phyloP scores from a whole-genome alignment of 2,888 invertebrate species.

The Heteromyza rotundicornis region DNA sequence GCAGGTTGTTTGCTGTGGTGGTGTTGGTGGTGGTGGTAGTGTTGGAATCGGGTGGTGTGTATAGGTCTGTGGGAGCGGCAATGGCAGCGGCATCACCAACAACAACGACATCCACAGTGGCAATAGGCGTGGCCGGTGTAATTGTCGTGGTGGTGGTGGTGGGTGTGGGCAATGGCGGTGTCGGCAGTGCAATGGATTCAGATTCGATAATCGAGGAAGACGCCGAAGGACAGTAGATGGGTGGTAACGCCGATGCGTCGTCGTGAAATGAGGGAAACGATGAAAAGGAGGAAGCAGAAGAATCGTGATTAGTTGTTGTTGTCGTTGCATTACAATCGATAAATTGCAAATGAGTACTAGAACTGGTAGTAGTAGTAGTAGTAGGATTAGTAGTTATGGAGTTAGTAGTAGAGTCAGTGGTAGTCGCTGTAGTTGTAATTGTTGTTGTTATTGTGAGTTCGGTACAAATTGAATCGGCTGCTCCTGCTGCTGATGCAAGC shows the following conservation, averaged over 20 bases:
- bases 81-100: constrained; percentile 14
- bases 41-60: constrained; percentile 35
- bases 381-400: constrained; percentile 43
- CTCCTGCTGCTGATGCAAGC: constrained; percentile 24
- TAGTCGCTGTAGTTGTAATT: constrained; percentile 25
- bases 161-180: constrained; percentile 33
- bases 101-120: constrained; percentile 37
- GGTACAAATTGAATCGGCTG: constrained; percentile 26
- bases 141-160: constrained; percentile 49
- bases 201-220: constrained; percentile 42
- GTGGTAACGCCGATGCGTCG: constrained; percentile 46
- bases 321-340: constrained; percentile 50
- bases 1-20: constrained; percentile 41
- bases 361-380: constrained; percentile 43
- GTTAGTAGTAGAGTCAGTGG: constrained; percentile 30
- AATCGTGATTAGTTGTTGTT: constrained; percentile 58
- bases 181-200: constrained; percentile 36
- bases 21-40: constrained; percentile 26
- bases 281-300: constrained; percentile 63
- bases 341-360: constrained; percentile 53
- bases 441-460: constrained; percentile 26
- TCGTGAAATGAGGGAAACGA: constrained; percentile 61
- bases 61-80: constrained; percentile 28
- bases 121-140: constrained; percentile 53
- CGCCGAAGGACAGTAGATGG: constrained; percentile 55